Evolutionary conservation across 2,797 vertebrate genomes (phyloP).

Genomic region (Eospalax fontanierii): DNA sequence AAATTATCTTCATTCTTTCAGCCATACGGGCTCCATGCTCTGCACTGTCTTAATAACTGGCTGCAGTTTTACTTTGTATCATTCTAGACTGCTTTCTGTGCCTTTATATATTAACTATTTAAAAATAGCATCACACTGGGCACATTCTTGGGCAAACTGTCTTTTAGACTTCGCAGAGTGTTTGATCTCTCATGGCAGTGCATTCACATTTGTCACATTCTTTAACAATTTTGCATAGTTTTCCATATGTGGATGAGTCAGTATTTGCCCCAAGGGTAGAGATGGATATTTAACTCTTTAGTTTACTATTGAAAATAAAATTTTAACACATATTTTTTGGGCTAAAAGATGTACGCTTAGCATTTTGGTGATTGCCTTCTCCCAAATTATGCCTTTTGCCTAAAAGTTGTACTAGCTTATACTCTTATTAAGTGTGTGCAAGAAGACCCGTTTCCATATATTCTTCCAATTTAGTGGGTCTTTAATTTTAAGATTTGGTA

Average conservation of each 20-base stretch:
- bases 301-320: conserved; percentile 49
- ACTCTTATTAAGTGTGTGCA: background rate
- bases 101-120: background rate
- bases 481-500: conserved; percentile 45
- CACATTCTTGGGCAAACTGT: conserved; percentile 27
- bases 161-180: background rate
- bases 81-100: conserved; percentile 7
- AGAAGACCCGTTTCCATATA: background rate
- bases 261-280: background rate
- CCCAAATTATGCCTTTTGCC: background rate
- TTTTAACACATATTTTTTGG: conserved; percentile 32
- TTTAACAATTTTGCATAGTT: conserved; percentile 39
- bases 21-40: background rate
- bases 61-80: background rate
- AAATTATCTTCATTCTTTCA: background rate
- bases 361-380: background rate
- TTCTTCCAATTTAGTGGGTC: background rate
- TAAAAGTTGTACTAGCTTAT: conserved; percentile 2
- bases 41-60: background rate
- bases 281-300: conserved; percentile 26
- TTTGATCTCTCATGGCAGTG: background rate
- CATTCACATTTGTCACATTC: conserved; percentile 11
- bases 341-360: background rate
- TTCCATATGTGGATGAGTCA: background rate
- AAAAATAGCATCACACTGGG: background rate